Base-by-base conservation (phyloP, 2,888 invertebrate species). In the Chesias legatella region DNA sequence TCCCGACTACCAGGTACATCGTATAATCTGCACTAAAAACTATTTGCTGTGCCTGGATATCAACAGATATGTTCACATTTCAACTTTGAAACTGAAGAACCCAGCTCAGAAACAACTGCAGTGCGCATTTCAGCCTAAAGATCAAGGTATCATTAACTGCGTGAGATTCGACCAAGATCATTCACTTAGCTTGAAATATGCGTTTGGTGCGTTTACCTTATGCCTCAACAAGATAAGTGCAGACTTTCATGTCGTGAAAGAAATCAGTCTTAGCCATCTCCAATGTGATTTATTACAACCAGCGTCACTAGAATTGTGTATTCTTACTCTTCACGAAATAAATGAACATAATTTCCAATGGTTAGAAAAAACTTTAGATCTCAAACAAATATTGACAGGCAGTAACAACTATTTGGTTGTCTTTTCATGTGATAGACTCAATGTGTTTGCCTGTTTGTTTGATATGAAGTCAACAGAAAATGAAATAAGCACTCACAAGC, bases 1-100 rank as follows among this genome's bases (percentile, higher is more conserved):
- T 6, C 75, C 80, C 0, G 75, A 73, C 26, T 84, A 78, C 32
- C 63, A 65, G 49, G 63, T 82, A 35, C 43, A 58, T 3, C 43
- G 62, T 20, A 27, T 84, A 5, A 38, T 80, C 10, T 31, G 67
- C 20, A 60, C 67, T 1, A 66, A 67, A 20, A 74, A 75, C 44
- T 66, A 71, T 54, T 48, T 86, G 31, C 37, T 79, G 1, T 79
- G 77, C 43, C 40, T 83, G 20, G 86, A 86, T 48, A 51, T 43
- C 13, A 53, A 47, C 9, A 73, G 77, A 0, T 75, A 70, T 29
- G 28, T 82, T 8, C 73, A 80, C 33, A 50, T 62, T 27, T 67
- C 67, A 33, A 63, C 74, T 1, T 36, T 83, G 6, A 80, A 79
- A 45, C 74, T 79, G 17, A 79, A 82, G 54, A 73, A 62, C 34